These are phyloP conservation scores for Hedya salicella DNA, from an alignment of 2,888 invertebrate species.

Conservation along the genomic window DNA sequence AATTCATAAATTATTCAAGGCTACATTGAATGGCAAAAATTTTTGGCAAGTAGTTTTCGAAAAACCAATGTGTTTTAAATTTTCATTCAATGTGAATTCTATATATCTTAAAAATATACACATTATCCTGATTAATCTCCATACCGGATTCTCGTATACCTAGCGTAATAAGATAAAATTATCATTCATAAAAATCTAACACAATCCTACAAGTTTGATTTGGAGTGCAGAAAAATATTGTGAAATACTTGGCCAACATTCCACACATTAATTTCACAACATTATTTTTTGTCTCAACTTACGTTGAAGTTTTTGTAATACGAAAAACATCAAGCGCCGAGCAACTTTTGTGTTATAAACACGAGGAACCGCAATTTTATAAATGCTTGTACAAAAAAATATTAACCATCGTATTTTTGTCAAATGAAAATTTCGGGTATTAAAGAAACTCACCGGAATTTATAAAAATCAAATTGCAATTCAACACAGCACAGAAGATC, in stretches of 20 bases:
- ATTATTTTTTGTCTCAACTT: neutral
- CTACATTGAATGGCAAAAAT: too few species aligned
- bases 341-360: neutral
- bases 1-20: too few species aligned
- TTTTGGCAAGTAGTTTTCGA: neutral
- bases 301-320: neutral
- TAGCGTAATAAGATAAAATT: neutral
- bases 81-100: too few species aligned
- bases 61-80: neutral
- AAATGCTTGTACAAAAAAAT: neutral
- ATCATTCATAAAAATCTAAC: neutral
- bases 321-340: too few species aligned
- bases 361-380: neutral
- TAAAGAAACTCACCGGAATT: slow-evolving; percentile 28
- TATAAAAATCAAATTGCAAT: slow-evolving; percentile 31
- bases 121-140: too few species aligned
- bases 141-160: too few species aligned
- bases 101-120: too few species aligned
- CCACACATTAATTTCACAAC: neutral
- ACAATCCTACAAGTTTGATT: too few species aligned
- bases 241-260: slow-evolving; percentile 7
- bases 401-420: neutral
- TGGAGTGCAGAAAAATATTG: neutral
- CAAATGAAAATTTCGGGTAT: slow-evolving; percentile 16
- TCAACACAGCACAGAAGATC: slow-evolving; percentile 9